Conservation (phyloP, 2,113 vertebrate genomes). For the Tachysurus vachellii region DNA sequence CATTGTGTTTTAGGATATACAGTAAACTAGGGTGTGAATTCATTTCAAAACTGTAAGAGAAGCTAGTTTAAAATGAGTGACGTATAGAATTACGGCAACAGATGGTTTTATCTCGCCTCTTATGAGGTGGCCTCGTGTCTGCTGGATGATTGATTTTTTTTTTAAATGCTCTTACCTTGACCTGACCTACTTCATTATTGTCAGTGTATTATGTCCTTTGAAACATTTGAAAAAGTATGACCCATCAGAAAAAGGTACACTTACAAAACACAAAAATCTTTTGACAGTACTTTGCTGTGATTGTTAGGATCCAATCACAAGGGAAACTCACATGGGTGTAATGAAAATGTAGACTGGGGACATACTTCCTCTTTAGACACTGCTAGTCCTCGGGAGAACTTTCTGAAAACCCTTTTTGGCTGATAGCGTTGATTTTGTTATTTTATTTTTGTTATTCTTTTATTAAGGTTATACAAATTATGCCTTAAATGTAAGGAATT, state of each 20-base stretch:
- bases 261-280: not conserved
- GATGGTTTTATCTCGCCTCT: not conserved
- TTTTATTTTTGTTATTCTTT: not conserved
- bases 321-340: not conserved
- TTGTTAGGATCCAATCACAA: not conserved
- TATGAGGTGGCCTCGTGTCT: not conserved
- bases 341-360: not conserved
- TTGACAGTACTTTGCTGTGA: not conserved
- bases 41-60: not conserved
- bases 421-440: not conserved
- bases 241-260: not conserved
- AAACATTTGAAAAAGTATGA: not conserved
- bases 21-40: not conserved
- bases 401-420: not conserved
- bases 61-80: not conserved
- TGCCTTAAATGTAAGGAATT: not conserved
- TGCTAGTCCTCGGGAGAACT: not conserved
- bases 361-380: not conserved
- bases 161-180: not conserved
- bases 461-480: not conserved
- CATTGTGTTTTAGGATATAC: too few relatives aligned
- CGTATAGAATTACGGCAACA: not conserved
- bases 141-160: not conserved
- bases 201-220: not conserved
- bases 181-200: slow-evolving; percentile 19